Base-by-base conservation (phyloP, 2,797 vertebrate species). In the Bovichtus diacanthus region DNA sequence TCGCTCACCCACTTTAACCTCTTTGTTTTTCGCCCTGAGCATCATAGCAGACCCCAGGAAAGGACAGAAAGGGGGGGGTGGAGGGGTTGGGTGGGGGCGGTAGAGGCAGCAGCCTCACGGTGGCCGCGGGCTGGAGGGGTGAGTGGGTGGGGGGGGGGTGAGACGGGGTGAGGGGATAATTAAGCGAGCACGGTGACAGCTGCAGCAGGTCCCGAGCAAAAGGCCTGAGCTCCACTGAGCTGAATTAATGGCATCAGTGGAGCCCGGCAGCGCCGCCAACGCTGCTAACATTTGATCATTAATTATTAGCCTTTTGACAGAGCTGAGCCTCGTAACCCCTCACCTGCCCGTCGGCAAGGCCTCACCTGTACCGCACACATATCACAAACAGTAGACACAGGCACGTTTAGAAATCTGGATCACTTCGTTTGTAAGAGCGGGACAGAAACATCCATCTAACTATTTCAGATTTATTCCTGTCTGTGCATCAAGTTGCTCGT, bases 181-280 rank as follows among this genome's bases (percentile, higher is more conserved):
- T 97, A 97, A 96, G 95, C 89, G 85, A 96, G 96, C 92, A 90
- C 95, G 92, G 93, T 95, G 96, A 97, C 97, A 97, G 96, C 96
- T 96, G 96, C 95, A 95, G 96, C 95, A 95, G 96, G 96, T 96
- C 96, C 94, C 88, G 91, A 93, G 93, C 94, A 93, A 93, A 95
- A 94, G 83, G 83, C 83, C 90, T 90, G 94, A 95, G 95, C 96
- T 96, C 95, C 96, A 96, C 94, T 95, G 95, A 96, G 95, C 96
- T 97, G 96, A 96, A 96, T 96, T 97, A 98, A 97, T 96, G 95
- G 94, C 96, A 96, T 95, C 95, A 96, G 95, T 92, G 95, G 92
- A 89, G 94, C 93, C 95, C 95, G 91, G 77, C 86, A 88, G 89
- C 84, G 47, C 64, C 76, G 94, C 94, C 95, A 90, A 94, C 92